phyloP scores from a whole-genome alignment of 1,140 invertebrate genomes.

The Arion vulgaris region DNA sequence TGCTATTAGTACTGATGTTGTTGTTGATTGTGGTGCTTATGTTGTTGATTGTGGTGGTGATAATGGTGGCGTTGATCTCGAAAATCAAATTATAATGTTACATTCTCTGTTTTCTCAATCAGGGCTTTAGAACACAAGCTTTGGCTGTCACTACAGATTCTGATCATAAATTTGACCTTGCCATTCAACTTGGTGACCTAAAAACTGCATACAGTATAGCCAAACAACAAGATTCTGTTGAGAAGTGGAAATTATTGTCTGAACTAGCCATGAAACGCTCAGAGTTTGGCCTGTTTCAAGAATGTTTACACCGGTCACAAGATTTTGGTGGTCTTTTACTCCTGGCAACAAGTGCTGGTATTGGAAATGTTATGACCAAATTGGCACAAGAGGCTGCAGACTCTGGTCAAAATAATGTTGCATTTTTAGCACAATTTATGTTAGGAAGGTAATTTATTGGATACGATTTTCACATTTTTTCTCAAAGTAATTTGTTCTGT shows the following conservation, averaged over 20 bases:
- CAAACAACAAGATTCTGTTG: conserved; percentile 87
- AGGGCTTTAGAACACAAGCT: conserved; percentile 98
- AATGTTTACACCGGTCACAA: conserved; percentile 91
- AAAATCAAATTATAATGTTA: no score
- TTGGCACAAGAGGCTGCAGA: conserved; percentile 81
- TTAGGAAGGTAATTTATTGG: conserved; percentile 80
- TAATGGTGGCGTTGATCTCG: no score
- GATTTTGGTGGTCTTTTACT: conserved; percentile 94
- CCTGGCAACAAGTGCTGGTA: conserved; percentile 90
- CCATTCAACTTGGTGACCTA: conserved; percentile 90
- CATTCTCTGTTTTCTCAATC: conserved; percentile 16
- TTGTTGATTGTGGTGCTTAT: no score
- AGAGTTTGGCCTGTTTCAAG: conserved; percentile 83
- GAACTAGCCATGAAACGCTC: conserved; percentile 76
- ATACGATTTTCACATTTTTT: background rate
- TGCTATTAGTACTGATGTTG: no score
- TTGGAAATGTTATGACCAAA: conserved; percentile 81
- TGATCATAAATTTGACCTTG: conserved; percentile 97
- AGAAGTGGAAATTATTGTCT: conserved; percentile 96
- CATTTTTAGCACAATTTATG: conserved; percentile 93
- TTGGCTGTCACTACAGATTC: conserved; percentile 96
- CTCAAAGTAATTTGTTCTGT: background rate
- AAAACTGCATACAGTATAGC: conserved; percentile 87
- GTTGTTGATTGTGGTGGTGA: no score
- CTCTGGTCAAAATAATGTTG: conserved; percentile 89